phyloP scores from a whole-genome alignment of 2,888 invertebrate species.

The Arenicola marina region DNA sequence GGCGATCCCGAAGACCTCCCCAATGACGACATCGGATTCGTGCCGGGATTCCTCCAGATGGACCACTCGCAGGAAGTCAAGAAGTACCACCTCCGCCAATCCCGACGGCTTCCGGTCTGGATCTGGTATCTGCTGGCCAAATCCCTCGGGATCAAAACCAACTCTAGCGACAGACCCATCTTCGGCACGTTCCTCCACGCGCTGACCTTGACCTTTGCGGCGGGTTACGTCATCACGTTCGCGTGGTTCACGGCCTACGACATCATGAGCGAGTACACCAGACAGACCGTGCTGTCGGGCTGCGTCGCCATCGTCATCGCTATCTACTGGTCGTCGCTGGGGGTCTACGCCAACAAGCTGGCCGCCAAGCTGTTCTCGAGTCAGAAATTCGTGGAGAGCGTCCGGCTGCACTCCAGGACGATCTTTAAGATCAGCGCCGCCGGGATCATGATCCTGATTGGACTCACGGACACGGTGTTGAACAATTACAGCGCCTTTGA shows the following conservation, averaged over 20 bases:
- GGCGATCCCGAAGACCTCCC: too few relatives aligned
- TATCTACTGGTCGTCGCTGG: conserved; percentile 58
- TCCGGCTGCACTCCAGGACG: conserved; percentile 61
- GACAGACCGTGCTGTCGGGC: conserved; percentile 55
- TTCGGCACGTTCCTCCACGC: conserved; percentile 51
- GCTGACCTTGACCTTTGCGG: conserved; percentile 45
- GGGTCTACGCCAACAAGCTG: conserved; percentile 60
- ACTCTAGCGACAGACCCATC: conserved; percentile 41
- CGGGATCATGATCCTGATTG: conserved; percentile 47
- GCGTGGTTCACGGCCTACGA: conserved; percentile 53
- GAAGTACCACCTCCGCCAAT: conserved; percentile 32
- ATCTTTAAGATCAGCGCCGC: conserved; percentile 60
- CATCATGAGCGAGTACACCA: conserved; percentile 49
- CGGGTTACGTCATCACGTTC: conserved; percentile 47
- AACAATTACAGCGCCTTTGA: conserved; percentile 30
- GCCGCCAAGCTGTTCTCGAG: conserved; percentile 59
- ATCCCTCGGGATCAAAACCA: conserved; percentile 49
- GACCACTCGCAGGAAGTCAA: not conserved
- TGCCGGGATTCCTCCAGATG: too few relatives aligned
- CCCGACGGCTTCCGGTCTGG: conserved; percentile 53
- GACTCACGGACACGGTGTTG: conserved; percentile 40
- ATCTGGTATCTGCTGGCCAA: conserved; percentile 53
- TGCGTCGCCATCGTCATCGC: conserved; percentile 53
- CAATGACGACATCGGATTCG: too few relatives aligned
- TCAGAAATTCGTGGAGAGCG: conserved; percentile 56